phyloP scores from a whole-genome alignment of 1,140 invertebrate species.

The Dryas iulia region DNA sequence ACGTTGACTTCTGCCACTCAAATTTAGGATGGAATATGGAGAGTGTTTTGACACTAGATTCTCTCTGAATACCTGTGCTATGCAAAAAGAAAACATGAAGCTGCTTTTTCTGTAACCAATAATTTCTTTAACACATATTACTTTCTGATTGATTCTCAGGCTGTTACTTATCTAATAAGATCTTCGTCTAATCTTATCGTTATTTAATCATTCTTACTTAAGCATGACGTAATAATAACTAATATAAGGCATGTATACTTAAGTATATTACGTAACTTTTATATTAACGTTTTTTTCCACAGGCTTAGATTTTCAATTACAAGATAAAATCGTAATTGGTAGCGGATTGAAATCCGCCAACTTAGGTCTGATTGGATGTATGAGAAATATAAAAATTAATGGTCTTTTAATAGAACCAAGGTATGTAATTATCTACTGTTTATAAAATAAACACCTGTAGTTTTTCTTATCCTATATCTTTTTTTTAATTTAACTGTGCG shows the following conservation, averaged over 20 bases:
- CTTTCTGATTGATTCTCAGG: not conserved
- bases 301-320: conserved; percentile 81
- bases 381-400: conserved; percentile 93
- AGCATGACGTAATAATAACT: not conserved
- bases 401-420: conserved; percentile 85
- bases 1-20: no score
- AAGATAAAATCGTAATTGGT: conserved; percentile 86
- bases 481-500: no score
- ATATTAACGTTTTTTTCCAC: conserved; percentile 21
- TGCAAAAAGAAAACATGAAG: no score
- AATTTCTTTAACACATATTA: not conserved
- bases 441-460: no score
- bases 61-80: no score
- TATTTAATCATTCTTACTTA: not conserved
- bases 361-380: conserved; percentile 92
- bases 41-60: no score
- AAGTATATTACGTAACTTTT: not conserved
- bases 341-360: conserved; percentile 85
- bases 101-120: not conserved
- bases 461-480: no score
- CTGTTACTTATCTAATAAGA: not conserved
- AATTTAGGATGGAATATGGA: no score
- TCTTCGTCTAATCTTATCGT: not conserved
- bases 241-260: not conserved
- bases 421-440: conserved; percentile 22